Conservation (phyloP, 1,140 invertebrate genomes). For the Drosophila ironensis region DNA sequence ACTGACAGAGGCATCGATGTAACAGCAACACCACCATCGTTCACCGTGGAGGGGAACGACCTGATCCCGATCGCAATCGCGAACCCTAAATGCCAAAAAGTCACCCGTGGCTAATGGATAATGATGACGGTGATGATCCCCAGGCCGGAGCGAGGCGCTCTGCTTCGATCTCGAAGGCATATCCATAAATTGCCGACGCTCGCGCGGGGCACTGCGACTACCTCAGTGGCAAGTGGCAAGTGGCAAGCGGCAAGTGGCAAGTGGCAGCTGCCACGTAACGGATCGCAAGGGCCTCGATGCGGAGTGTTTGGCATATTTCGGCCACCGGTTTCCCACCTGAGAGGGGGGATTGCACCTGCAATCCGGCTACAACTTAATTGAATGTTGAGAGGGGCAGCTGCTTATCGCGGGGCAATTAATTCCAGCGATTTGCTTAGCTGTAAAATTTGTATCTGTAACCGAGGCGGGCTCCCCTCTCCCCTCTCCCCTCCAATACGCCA, state of each 20-base stretch:
- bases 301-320: constrained; percentile 58
- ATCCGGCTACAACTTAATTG: constrained; percentile 37
- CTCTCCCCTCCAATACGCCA: not conserved
- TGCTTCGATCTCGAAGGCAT: constrained; percentile 1
- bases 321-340: constrained; percentile 64
- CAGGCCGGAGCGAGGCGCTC: too few species aligned
- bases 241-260: not conserved
- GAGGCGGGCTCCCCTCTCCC: not conserved
- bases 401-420: constrained; percentile 58
- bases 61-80: not conserved
- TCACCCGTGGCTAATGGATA: not conserved
- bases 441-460: constrained; percentile 54
- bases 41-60: not conserved
- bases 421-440: constrained; percentile 63
- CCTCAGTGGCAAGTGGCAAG: constrained; percentile 23
- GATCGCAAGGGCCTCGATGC: not conserved
- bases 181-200: constrained; percentile 31
- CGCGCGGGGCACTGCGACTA: constrained; percentile 30
- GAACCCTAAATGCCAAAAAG: not conserved
- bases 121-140: constrained; percentile 4
- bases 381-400: constrained; percentile 38
- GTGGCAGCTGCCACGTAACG: constrained; percentile 19
- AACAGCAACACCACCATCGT: too few species aligned
- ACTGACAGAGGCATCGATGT: not conserved
- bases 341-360: constrained; percentile 22